Conservation (phyloP, 2,888 invertebrate genomes). For the Pollenia amentaria region DNA sequence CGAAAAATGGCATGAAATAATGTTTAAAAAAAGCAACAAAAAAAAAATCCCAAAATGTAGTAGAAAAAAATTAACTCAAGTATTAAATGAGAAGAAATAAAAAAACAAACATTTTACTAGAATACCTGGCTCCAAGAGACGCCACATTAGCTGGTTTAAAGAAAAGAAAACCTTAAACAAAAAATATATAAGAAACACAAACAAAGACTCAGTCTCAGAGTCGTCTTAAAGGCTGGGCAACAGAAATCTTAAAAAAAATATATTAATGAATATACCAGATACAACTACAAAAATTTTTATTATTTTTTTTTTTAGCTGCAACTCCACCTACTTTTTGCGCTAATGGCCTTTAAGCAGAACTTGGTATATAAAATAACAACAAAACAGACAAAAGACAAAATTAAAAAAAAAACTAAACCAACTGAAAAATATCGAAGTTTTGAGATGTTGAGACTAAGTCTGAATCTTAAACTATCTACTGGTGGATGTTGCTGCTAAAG, state of each 20-base stretch:
- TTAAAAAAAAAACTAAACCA: background rate
- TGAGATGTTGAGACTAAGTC: slow-evolving; percentile 35
- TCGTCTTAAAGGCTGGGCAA: slow-evolving; percentile 70
- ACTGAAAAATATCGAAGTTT: slow-evolving; percentile 23
- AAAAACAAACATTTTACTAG: slow-evolving; percentile 32
- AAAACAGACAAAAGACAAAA: slow-evolving; percentile 19
- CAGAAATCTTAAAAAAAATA: slow-evolving; percentile 37
- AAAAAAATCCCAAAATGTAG: slow-evolving; percentile 26
- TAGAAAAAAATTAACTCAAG: slow-evolving; percentile 22
- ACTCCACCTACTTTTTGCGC: slow-evolving; percentile 74
- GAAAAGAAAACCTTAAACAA: slow-evolving; percentile 13
- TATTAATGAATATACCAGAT: slow-evolving; percentile 45
- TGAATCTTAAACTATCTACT: slow-evolving; percentile 25
- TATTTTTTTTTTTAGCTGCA: slow-evolving; percentile 57
- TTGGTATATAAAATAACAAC: slow-evolving; percentile 15
- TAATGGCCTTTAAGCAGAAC: slow-evolving; percentile 70
- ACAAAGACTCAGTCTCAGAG: slow-evolving; percentile 50
- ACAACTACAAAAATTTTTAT: slow-evolving; percentile 30
- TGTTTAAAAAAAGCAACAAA: slow-evolving; percentile 20
- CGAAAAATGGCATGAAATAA: slow-evolving; percentile 53
- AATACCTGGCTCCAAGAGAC: slow-evolving; percentile 63
- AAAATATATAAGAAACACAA: slow-evolving; percentile 33
- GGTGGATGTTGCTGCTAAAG: slow-evolving; percentile 23
- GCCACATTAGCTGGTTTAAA: slow-evolving; percentile 61
- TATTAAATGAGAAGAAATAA: slow-evolving; percentile 4